Percentiles rank a stretch among this genome's conserved stretches.
Conservation (phyloP, 2,888 invertebrate genomes). For the Drosophila maculinotata region DNA sequence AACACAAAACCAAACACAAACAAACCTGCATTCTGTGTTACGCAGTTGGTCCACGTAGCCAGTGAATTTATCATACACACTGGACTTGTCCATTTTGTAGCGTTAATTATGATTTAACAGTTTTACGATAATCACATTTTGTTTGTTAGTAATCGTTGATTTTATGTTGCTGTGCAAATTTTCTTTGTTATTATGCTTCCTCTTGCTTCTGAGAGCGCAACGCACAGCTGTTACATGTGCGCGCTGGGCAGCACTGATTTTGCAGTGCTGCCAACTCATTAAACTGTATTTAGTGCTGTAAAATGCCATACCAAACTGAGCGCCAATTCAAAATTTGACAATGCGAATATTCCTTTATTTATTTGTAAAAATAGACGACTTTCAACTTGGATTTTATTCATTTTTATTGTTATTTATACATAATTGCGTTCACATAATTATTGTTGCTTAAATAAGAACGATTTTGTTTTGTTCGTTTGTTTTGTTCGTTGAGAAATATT, state of each 20-base stretch:
- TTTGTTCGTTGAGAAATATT: constrained; percentile 56
- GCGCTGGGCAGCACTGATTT: constrained; percentile 38
- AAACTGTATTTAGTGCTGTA: constrained; percentile 6
- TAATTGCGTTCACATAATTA: constrained; percentile 51
- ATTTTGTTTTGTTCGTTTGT: constrained; percentile 35
- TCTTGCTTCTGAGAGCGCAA: constrained; percentile 39
- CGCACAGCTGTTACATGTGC: constrained; percentile 37
- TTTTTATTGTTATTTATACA: constrained; percentile 61
- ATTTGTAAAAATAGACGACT: no score
- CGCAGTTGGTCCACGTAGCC: constrained; percentile 83
- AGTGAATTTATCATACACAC: constrained; percentile 80
- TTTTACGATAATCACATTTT: constrained; percentile 44
- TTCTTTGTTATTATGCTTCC: constrained; percentile 61
- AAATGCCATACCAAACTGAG: not conserved
- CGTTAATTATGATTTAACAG: constrained; percentile 2
- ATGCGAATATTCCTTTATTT: not conserved
- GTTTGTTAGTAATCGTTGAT: constrained; percentile 30
- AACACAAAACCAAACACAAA: constrained; percentile 8
- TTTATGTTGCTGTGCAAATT: constrained; percentile 17
- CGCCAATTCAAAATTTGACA: constrained; percentile 36
- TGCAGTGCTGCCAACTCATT: constrained; percentile 25
- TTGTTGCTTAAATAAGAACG: constrained; percentile 56
- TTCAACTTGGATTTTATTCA: constrained; percentile 54
- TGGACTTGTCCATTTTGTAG: constrained; percentile 79
- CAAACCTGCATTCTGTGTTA: constrained; percentile 84